Evolutionary conservation across 2,888 invertebrate genomes (phyloP), one percentile per base, ranked within the genome.

Genomic region (Drosophila kuntzei): DNA sequence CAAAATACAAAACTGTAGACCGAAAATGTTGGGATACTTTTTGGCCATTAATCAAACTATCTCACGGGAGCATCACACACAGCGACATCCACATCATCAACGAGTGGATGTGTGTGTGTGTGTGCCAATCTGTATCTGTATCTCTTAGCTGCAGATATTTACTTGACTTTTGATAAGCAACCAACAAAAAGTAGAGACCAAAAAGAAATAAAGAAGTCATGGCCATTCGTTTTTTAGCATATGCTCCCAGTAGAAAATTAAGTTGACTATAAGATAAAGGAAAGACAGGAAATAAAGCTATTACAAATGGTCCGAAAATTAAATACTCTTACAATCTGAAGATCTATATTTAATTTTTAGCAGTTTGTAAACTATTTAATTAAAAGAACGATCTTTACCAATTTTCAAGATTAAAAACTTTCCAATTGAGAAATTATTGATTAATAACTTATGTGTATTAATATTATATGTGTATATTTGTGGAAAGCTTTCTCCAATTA

Each of bases 21-120:
- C 51, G 25, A 64, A 73, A 78, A 80, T 73, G 75, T 63, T 70
- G 74, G 64, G 71, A 65, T 69, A 79, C 76, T 77, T 79, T 77
- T 73, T 57, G 72, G 76, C 89, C 91, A 90, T 90, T 90, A 91
- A 90, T 90, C 90, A 90, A 90, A 89, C 89, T 86, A 90, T 90
- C 90, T 90, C 91, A 89, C 90, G 90, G 91, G 90, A 90, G 70
- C 87, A 90, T 89, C 83, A 80, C 69, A 73, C 63, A 59, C 61
- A 64, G 53, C 50, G 57, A 72, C 71, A 68, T 63, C 61, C 61
- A 62, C 73, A 76, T 79, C 79, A 70, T 66, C 68, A 65, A 55
- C 64, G 49, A 69, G 60, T 36, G 74, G 50, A 34, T 39, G 46
- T 25, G 44, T 49, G 59, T 39, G 46, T 25, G 44, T 49, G 59